Evolutionary conservation across 2,113 vertebrate species (phyloP).

Genomic region (Chrysemys picta): DNA sequence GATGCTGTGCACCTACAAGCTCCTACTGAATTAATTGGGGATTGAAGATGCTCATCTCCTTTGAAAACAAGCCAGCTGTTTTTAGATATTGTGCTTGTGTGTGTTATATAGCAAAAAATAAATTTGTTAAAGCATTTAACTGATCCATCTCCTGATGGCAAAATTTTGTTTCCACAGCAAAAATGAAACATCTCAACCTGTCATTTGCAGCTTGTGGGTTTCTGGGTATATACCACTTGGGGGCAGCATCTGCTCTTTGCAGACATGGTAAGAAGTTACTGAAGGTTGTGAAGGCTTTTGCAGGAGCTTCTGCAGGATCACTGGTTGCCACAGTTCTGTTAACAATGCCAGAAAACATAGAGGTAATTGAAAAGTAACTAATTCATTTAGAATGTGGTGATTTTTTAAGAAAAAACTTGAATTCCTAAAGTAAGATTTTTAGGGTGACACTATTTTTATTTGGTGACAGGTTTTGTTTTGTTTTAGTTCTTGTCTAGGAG

Average conservation of each 20-base stretch:
- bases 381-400: slow-evolving; percentile 12
- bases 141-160: neutral
- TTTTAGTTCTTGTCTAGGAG: neutral
- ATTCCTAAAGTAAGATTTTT: neutral
- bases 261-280: slow-evolving; percentile 86
- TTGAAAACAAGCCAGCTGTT: neutral
- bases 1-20: neutral
- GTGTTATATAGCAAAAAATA: neutral
- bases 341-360: slow-evolving; percentile 89
- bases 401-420: neutral
- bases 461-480: neutral
- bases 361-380: slow-evolving; percentile 80
- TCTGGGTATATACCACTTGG: slow-evolving; percentile 93
- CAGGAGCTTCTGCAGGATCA: slow-evolving; percentile 91
- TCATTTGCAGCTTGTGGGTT: slow-evolving; percentile 93
- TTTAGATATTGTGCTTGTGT: neutral
- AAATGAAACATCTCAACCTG: slow-evolving; percentile 85
- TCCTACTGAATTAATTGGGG: neutral
- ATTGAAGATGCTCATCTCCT: neutral
- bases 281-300: slow-evolving; percentile 82
- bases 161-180: slow-evolving; percentile 48
- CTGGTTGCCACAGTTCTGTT: slow-evolving; percentile 87
- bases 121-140: neutral
- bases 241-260: slow-evolving; percentile 85
- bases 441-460: neutral